Evolutionary conservation across 2,113 vertebrate species (phyloP), one percentile per base, ranked within the genome.

Genomic region (Acanthochromis polyacanthus): DNA sequence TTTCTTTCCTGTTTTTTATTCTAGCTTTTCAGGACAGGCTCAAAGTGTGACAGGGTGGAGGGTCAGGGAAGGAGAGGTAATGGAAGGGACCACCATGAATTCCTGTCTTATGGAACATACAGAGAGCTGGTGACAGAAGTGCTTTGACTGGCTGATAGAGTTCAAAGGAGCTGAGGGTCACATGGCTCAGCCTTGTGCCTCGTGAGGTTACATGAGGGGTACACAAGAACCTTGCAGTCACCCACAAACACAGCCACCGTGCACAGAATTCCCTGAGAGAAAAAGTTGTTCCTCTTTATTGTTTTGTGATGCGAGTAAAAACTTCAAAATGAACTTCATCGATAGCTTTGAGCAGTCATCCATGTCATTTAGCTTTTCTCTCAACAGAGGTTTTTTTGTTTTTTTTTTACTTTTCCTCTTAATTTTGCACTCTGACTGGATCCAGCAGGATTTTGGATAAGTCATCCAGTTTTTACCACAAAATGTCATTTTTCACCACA

Each of bases 391-490:
- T 36, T 40, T 79, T 75, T 48, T n/a, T n/a, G n/a, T n/a, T n/a
- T n/a, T n/a, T n/a, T n/a, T n/a, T 71, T 67, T 3, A 69, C 58
- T 77, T 71, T 63, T 70, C 22, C 32, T 36, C 72, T 69, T 85
- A 71, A 90, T 89, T 91, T 88, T 50, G 87, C 71, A 73, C 57
- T 48, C 4, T 64, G 25, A 80, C 59, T 45, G 46, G 61, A 86
- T 85, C 28, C 50, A 62, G 58, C 53, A 57, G 22, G 32, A 75
- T 51, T 51, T 43, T 69, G 28, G 64, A 59, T 17, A 9, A 53
- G 52, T 50, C 45, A 50, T 77, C 72, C 28, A 36, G 25, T 25
- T 25, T 25, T n/a, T n/a, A n/a, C n/a, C n/a, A n/a, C n/a, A n/a
- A n/a, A n/a, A n/a, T n/a, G n/a, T n/a, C n/a, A n/a, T 63, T 73